Conservation (phyloP, 2,113 vertebrate species). For the Carassius auratus region DNA sequence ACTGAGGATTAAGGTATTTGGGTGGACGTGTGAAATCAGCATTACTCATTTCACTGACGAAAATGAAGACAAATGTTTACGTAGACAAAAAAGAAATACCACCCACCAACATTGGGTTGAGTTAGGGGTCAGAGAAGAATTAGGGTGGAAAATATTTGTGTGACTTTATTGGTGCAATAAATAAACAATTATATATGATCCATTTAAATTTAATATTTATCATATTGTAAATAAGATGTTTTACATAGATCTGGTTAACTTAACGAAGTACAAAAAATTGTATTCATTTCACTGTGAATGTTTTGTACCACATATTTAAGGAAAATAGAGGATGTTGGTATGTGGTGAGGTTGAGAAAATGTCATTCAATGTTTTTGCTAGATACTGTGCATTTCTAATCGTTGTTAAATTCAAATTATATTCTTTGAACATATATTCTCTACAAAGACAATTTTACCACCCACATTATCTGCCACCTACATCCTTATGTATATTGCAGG, state of each 20-base stretch:
- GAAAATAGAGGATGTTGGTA: neutral
- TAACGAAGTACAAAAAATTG: neutral
- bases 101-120: neutral
- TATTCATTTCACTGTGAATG: neutral
- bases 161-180: neutral
- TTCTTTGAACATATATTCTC: neutral
- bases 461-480: slow-evolving; percentile 23
- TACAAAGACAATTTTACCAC: slow-evolving; percentile 30
- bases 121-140: neutral
- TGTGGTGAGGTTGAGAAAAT: neutral
- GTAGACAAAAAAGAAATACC: neutral
- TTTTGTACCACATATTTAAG: neutral
- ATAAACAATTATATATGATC: neutral
- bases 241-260: neutral
- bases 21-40: neutral
- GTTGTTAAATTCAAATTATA: neutral
- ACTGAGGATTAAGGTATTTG: neutral
- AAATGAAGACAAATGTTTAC: neutral
- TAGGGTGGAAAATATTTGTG: neutral
- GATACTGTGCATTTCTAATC: neutral
- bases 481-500: slow-evolving; percentile 20
- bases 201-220: neutral
- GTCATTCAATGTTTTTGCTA: neutral
- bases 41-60: neutral
- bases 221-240: neutral